phyloP scores from a whole-genome alignment of 2,797 vertebrate genomes.

The Alfaro cultratus region DNA sequence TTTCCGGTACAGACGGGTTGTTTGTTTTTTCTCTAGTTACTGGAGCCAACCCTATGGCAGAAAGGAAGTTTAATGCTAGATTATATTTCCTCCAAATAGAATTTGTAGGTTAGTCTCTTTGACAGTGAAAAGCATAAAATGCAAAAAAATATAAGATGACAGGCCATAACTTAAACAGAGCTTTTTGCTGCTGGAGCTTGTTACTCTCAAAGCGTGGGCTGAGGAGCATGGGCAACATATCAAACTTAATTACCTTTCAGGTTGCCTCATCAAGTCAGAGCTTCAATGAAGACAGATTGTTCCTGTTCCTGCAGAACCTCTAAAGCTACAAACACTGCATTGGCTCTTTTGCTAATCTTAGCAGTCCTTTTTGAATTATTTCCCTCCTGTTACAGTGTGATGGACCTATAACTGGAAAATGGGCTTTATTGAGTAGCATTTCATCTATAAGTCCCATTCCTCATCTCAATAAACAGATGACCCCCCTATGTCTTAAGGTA shows the following conservation, averaged over 20 bases:
- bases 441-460: constrained; percentile 61
- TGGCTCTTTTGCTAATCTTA: constrained; percentile 64
- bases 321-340: constrained; percentile 72
- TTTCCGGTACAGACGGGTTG: not conserved
- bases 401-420: constrained; percentile 65
- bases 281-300: constrained; percentile 81
- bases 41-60: constrained; percentile 4
- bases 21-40: constrained; percentile 8
- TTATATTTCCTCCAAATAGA: constrained; percentile 64
- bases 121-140: constrained; percentile 68
- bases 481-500: constrained; percentile 56
- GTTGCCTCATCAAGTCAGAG: constrained; percentile 80
- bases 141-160: constrained; percentile 71
- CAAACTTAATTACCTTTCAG: constrained; percentile 85
- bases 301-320: constrained; percentile 66
- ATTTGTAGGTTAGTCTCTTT: constrained; percentile 59
- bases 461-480: constrained; percentile 76
- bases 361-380: constrained; percentile 61
- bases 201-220: constrained; percentile 74
- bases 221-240: constrained; percentile 79
- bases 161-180: constrained; percentile 76
- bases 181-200: constrained; percentile 77
- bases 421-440: constrained; percentile 69
- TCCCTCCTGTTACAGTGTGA: constrained; percentile 49
- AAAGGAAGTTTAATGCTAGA: constrained; percentile 40